phyloP scores from a whole-genome alignment of 2,888 invertebrate species.

The Nomada fucata region DNA sequence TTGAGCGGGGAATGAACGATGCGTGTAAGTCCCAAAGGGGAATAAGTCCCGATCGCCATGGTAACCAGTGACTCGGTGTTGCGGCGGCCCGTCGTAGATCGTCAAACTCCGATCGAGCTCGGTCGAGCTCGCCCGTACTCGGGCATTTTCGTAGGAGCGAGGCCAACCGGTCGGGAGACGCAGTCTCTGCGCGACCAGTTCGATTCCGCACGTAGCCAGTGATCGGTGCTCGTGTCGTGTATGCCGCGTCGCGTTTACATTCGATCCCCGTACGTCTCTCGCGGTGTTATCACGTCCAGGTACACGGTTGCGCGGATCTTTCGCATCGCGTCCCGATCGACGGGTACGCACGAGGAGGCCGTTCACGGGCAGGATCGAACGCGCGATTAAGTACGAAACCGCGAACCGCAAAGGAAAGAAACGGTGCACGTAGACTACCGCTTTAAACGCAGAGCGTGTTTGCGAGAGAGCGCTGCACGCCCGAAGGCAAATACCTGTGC shows the following conservation, averaged over 20 bases:
- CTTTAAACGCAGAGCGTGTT: constrained; percentile 57
- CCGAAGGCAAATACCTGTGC: constrained; percentile 76
- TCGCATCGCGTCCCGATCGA: not conserved
- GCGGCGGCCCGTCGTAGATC: constrained; percentile 53
- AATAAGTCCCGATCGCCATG: constrained; percentile 77
- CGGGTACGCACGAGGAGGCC: not conserved
- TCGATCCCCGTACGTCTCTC: constrained; percentile 2
- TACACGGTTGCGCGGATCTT: not conserved
- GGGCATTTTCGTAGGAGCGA: constrained; percentile 76
- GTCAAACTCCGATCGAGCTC: constrained; percentile 62
- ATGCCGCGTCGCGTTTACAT: constrained; percentile 20
- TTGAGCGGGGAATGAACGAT: constrained; percentile 16
- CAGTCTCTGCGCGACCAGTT: constrained; percentile 77
- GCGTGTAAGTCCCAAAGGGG: constrained; percentile 49
- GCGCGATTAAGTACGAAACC: constrained; percentile 7
- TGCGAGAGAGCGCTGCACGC: constrained; percentile 69
- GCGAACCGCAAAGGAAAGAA: constrained; percentile 8
- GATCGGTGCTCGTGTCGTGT: constrained; percentile 66
- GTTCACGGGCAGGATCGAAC: not conserved
- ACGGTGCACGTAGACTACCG: constrained; percentile 34
- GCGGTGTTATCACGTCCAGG: constrained; percentile 5
- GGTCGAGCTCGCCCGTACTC: constrained; percentile 68
- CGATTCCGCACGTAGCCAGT: constrained; percentile 77
- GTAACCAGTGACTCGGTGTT: constrained; percentile 69
- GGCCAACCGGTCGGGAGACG: constrained; percentile 81